Evolutionary conservation across 2,797 vertebrate genomes (phyloP).

Genomic region (Poeciliopsis paucimaculata): DNA sequence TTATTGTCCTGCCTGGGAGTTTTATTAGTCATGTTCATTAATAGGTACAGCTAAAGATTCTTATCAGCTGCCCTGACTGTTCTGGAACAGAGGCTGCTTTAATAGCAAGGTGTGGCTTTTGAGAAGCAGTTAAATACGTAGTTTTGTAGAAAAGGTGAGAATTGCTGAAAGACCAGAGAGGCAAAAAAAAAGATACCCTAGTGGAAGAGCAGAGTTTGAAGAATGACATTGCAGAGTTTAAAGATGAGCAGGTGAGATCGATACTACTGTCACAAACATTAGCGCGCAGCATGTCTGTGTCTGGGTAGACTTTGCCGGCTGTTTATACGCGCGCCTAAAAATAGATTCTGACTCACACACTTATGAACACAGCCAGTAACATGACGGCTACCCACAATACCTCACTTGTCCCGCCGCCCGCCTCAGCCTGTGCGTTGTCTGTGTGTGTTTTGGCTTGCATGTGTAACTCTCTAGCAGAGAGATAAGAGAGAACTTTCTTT

Average conservation of each 20-base stretch:
- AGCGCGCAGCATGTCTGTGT: slow-evolving; percentile 60
- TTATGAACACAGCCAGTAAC: slow-evolving; percentile 69
- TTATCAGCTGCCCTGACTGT: slow-evolving; percentile 30
- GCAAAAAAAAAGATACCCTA: neutral
- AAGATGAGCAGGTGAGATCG: slow-evolving; percentile 51
- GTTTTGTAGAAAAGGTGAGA: neutral
- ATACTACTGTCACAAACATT: slow-evolving; percentile 37
- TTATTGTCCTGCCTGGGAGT: neutral
- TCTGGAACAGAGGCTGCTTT: slow-evolving; percentile 16
- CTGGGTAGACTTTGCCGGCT: slow-evolving; percentile 73
- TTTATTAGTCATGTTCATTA: neutral
- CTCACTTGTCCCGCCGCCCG: slow-evolving; percentile 67
- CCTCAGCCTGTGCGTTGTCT: slow-evolving; percentile 34
- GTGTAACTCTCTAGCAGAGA: slow-evolving; percentile 59
- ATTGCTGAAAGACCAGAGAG: neutral
- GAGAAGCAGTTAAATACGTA: slow-evolving; percentile 7
- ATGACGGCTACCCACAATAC: slow-evolving; percentile 78
- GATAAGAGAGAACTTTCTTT: slow-evolving; percentile 57
- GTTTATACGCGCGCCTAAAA: slow-evolving; percentile 80
- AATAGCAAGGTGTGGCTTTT: slow-evolving; percentile 39
- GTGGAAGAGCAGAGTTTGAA: slow-evolving; percentile 10
- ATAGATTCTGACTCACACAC: slow-evolving; percentile 81
- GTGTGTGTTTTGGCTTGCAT: slow-evolving; percentile 45
- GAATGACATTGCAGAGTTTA: neutral
- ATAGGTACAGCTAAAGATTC: neutral